A percentile compares a stretch with the other conserved stretches of the same genome.
phyloP scores from a whole-genome alignment of 2,888 invertebrate species.

The Cyrtodaria siliqua region DNA sequence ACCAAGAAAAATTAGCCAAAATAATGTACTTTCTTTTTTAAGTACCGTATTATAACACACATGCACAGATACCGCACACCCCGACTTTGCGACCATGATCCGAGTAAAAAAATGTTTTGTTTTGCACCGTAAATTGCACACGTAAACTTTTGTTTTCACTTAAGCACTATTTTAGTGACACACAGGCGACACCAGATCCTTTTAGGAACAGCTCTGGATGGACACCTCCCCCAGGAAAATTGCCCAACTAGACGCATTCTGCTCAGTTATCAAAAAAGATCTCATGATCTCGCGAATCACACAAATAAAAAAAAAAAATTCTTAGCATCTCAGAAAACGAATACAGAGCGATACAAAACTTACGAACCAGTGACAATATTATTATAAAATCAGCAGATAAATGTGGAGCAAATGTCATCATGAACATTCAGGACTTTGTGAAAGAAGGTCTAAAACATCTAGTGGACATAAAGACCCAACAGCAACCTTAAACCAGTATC shows the following conservation, averaged over 20 bases:
- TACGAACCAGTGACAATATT: constrained; percentile 4
- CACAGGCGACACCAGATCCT: neutral
- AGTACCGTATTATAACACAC: too few species aligned
- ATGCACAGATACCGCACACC: too few species aligned
- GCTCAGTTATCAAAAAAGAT: neutral
- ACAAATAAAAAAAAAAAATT: neutral
- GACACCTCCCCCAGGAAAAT: constrained; percentile 17
- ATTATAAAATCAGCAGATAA: constrained; percentile 13
- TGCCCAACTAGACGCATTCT: constrained; percentile 3
- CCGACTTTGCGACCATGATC: too few species aligned
- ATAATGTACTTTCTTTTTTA: too few species aligned
- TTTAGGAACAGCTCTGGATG: constrained; percentile 9
- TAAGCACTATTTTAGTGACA: neutral
- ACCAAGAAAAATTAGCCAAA: too few species aligned
- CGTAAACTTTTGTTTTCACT: too few species aligned
- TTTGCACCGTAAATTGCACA: too few species aligned
- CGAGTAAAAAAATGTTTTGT: too few species aligned
- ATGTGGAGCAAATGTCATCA: neutral
- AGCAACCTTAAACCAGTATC: too few species aligned
- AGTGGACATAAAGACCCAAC: too few species aligned
- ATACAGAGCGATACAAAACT: neutral
- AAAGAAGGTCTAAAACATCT: neutral
- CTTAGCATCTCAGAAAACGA: neutral
- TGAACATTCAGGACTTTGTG: neutral
- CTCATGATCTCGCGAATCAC: too few species aligned